These are phyloP conservation scores for Thereva unica DNA, from an alignment of 2,888 invertebrate species.

Conservation along the genomic window DNA sequence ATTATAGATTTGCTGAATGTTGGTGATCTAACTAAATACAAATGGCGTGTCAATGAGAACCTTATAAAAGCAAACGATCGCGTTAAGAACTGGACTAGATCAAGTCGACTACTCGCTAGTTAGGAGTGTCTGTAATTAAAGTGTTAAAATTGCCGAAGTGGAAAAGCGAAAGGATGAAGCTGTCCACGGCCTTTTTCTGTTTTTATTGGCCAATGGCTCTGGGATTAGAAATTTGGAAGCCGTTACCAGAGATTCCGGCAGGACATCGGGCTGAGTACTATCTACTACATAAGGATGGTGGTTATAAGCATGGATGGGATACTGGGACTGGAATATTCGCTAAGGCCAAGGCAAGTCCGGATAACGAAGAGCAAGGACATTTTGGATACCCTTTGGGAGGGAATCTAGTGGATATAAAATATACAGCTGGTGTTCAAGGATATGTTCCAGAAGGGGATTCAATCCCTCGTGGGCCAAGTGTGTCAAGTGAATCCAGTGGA, in stretches of 20 bases:
- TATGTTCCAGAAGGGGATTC: conserved; percentile 45
- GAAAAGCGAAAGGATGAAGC: not conserved
- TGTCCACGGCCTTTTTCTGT: not conserved
- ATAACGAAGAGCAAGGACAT: conserved; percentile 52
- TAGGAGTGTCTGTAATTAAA: not conserved
- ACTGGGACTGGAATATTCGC: conserved; percentile 54
- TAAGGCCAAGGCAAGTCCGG: conserved; percentile 50
- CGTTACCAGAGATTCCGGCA: conserved; percentile 49
- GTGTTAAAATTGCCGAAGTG: not conserved
- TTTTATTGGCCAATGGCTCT: not conserved
- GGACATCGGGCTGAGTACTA: conserved; percentile 53
- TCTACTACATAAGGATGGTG: conserved; percentile 55
- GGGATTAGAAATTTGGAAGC: conserved; percentile 48
- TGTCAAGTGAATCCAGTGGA: no score
- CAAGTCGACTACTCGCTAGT: no score
- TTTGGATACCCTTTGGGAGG: conserved; percentile 50
- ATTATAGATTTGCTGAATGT: no score
- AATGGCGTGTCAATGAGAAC: no score
- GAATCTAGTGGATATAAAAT: conserved; percentile 48
- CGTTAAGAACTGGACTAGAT: no score
- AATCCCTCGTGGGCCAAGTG: no score
- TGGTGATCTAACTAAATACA: no score
- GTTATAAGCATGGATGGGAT: conserved; percentile 53
- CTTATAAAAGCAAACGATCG: no score
- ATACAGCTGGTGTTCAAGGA: conserved; percentile 52